These are phyloP conservation scores for Enteromius mattozi DNA, from an alignment of 2,797 vertebrate genomes.

Conservation along the genomic window DNA sequence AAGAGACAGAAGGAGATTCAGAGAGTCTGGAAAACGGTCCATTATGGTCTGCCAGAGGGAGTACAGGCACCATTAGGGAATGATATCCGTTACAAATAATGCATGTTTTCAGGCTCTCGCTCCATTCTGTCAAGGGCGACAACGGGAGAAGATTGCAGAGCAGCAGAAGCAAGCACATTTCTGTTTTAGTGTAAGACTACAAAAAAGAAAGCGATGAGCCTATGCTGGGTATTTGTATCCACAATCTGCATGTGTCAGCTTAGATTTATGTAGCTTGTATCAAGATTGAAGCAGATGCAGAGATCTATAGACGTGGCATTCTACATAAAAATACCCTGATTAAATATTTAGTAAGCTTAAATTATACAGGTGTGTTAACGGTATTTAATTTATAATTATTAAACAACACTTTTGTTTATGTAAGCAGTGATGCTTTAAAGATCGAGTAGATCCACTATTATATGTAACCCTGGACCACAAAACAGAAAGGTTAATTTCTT, in stretches of 20 bases:
- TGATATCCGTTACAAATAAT: conserved; percentile 83
- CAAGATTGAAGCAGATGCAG: too few relatives aligned
- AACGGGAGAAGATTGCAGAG: conserved; percentile 43
- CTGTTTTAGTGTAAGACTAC: conserved; percentile 20
- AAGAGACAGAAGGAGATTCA: conserved; percentile 73
- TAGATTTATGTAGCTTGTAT: background rate
- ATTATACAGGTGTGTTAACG: background rate
- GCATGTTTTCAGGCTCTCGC: conserved; percentile 76
- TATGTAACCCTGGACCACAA: background rate
- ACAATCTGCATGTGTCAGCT: conserved; percentile 4
- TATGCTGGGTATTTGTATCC: background rate
- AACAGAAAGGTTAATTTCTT: background rate
- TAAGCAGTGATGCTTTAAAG: background rate
- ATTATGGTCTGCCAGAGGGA: conserved; percentile 79
- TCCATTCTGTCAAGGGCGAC: conserved; percentile 70
- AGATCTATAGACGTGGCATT: background rate
- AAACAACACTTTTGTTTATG: background rate
- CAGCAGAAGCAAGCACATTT: conserved; percentile 61
- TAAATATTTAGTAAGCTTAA: conserved; percentile 9
- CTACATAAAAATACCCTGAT: background rate
- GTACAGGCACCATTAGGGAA: conserved; percentile 77
- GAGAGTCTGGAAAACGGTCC: conserved; percentile 79
- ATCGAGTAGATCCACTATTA: background rate
- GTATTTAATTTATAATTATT: background rate
- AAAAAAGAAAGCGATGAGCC: background rate